Base-by-base conservation (phyloP, 1,140 invertebrate species). In the Sarcophaga peregrina region DNA sequence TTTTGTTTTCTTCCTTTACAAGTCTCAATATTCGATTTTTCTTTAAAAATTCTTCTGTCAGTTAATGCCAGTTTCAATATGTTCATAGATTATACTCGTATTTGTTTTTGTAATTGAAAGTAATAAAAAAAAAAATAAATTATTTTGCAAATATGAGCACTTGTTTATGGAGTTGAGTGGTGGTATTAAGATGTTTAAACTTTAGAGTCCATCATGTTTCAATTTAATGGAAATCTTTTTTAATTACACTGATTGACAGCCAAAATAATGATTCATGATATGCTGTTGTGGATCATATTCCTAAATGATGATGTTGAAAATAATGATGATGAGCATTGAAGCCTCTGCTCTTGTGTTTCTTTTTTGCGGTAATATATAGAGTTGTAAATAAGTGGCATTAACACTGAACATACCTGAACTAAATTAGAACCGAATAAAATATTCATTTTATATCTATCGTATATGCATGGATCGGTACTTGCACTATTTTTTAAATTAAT, bases 241-340 rank as follows among this genome's bases (percentile, higher is more conserved):
- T 68, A 68, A 68, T 68, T 68, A 68, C 62, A n/a, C 20, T 68
- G 62, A 68, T 68, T 68, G 62, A 68, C 62, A 68, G 62, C 62
- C 20, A n/a, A 68, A 68, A 8, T 68, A 20, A 68, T 25, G 62
- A 68, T 25, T 17, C n/a, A 20, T 68, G 62, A 68, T 68, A 20
- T 68, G n/a, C n/a, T n/a, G 20, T 4, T 68, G 62, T 17, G 8
- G 62, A 68, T 2, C 62, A 68, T 20, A 37, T 37, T 37, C 25
- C 25, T 37, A 37, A 37, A 37, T n/a, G 25, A 37, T 37, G 25
- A 37, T 37, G 25, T 37, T 37, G 25, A 37, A 37, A 37, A 37
- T 37, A 37, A 37, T 68, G 62, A 25, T 20, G 6, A 17, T 20
- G 17, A 68, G 17, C 20, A 20, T 68, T 68, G 62, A 68, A 68